A percentile compares a stretch with the other conserved stretches of the same genome.
These are phyloP conservation scores for Anastrepha ludens DNA, from an alignment of 1,140 invertebrate genomes.

Conservation along the genomic window DNA sequence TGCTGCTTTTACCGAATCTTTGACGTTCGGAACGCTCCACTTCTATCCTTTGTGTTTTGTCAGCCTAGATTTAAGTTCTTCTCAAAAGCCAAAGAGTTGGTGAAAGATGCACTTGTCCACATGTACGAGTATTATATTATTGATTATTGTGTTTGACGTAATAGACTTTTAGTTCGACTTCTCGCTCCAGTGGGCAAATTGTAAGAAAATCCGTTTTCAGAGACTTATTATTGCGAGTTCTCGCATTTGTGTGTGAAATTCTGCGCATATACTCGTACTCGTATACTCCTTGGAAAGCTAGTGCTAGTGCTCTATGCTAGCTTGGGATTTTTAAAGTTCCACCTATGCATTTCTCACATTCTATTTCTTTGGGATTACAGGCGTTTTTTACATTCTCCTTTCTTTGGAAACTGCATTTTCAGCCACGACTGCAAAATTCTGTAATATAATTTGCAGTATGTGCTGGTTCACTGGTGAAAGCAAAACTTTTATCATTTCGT, in stretches of 20 bases:
- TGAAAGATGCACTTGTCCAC: not conserved
- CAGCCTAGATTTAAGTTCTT: not conserved
- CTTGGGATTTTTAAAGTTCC: no score
- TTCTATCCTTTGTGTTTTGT: not conserved
- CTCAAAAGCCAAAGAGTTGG: not conserved
- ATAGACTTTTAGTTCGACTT: constrained; percentile 61
- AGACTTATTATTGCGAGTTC: not conserved
- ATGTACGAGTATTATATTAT: constrained; percentile 59
- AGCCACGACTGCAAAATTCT: no score
- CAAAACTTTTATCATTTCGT: no score
- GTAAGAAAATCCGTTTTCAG: not conserved
- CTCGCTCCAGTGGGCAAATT: not conserved
- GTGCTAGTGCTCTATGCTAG: no score
- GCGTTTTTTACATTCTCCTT: no score
- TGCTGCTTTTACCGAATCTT: not conserved
- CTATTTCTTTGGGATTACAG: not conserved
- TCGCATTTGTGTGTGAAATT: not conserved
- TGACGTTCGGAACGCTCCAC: not conserved
- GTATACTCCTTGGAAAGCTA: no score
- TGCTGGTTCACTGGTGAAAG: no score
- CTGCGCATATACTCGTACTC: no score
- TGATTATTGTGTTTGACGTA: constrained; percentile 74
- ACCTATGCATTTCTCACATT: not conserved
- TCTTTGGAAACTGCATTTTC: no score
- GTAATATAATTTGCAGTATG: no score